Evolutionary conservation across 2,888 invertebrate species (phyloP).

Genomic region (Acronicta aceris): DNA sequence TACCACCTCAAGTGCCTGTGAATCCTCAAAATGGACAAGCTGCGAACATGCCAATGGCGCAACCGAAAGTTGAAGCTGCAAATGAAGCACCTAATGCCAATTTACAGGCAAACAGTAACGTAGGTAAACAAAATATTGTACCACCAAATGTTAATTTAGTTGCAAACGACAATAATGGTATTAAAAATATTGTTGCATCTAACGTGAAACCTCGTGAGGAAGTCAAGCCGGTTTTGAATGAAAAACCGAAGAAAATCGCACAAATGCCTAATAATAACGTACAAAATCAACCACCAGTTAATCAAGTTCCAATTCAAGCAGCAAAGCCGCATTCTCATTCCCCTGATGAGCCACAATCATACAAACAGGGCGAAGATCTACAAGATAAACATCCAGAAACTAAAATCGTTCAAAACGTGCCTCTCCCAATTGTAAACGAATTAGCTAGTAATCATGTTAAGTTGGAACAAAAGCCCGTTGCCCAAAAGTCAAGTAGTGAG

Average conservation of each 20-base stretch:
- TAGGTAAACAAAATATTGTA: slow-evolving; percentile 9
- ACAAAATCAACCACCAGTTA: slow-evolving; percentile 19
- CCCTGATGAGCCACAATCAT: slow-evolving; percentile 80
- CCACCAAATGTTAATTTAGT: slow-evolving; percentile 12
- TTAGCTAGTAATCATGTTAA: slow-evolving; percentile 46
- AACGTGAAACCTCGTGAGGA: slow-evolving; percentile 13
- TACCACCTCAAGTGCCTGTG: slow-evolving; percentile 15
- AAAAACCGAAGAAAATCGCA: slow-evolving; percentile 14
- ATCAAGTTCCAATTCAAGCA: slow-evolving; percentile 5
- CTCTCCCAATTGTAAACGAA: slow-evolving; percentile 69
- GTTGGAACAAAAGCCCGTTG: slow-evolving; percentile 20
- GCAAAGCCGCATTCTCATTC: slow-evolving; percentile 69
- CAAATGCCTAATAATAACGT: slow-evolving; percentile 23
- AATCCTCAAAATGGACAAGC: slow-evolving; percentile 9
- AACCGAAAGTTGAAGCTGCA: slow-evolving; percentile 28
- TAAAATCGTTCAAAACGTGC: slow-evolving; percentile 65
- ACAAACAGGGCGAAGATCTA: slow-evolving; percentile 76
- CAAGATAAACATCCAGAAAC: slow-evolving; percentile 52
- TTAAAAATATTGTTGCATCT: slow-evolving; percentile 10
- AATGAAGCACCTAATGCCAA: slow-evolving; percentile 15
- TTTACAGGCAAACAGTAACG: slow-evolving; percentile 12
- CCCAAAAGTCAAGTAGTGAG: slow-evolving; percentile 22
- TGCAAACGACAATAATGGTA: slow-evolving; percentile 3
- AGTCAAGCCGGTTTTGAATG: slow-evolving; percentile 17
- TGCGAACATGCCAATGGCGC: slow-evolving; percentile 6